phyloP scores from a whole-genome alignment of 2,113 vertebrate genomes.

The Podilymbus podiceps region DNA sequence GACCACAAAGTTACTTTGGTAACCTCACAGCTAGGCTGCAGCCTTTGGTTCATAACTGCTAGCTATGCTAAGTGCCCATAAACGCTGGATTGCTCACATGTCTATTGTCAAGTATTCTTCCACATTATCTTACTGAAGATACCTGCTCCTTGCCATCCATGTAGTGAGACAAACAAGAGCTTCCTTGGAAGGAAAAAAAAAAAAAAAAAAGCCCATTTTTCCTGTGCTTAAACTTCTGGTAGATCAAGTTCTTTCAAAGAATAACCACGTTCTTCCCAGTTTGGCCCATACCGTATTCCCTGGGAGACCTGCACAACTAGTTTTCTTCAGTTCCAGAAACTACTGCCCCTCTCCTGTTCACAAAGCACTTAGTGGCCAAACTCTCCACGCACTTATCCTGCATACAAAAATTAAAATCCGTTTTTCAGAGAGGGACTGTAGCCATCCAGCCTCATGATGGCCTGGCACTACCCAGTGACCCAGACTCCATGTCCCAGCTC shows the following conservation, averaged over 20 bases:
- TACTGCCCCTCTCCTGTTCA: background rate
- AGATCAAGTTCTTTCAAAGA: background rate
- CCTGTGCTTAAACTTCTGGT: background rate
- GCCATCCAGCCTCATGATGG: background rate
- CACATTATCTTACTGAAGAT: background rate
- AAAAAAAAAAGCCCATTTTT: background rate
- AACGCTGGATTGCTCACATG: too few species aligned
- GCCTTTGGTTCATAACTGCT: too few species aligned
- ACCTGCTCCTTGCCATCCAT: background rate
- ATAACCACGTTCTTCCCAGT: background rate
- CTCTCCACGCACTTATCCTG: background rate
- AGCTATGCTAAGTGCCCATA: too few species aligned
- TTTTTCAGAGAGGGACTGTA: background rate
- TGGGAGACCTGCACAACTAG: background rate
- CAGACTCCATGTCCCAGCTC: background rate
- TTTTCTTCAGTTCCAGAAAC: background rate
- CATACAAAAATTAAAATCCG: background rate
- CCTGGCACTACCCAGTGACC: background rate
- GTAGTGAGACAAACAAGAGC: background rate
- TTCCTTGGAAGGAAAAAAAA: background rate
- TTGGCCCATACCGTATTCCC: background rate
- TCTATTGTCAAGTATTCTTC: too few species aligned
- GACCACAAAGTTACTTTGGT: too few species aligned
- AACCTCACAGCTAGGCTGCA: too few species aligned
- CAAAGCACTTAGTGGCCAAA: background rate